Evolutionary conservation across 1,140 invertebrate species (phyloP).

Genomic region (Ips typographus): DNA sequence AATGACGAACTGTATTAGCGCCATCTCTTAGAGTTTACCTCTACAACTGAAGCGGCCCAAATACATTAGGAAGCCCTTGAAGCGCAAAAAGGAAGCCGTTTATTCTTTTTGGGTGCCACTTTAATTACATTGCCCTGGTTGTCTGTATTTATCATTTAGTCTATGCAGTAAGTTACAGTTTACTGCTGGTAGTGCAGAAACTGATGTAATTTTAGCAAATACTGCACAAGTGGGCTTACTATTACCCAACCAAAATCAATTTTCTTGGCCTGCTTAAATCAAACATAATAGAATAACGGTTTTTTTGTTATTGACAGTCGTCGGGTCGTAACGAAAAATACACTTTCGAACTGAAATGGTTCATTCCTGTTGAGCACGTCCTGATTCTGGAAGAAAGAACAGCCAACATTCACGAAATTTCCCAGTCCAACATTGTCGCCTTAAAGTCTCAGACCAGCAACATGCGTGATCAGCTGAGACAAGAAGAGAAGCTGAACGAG

Average conservation of each 20-base stretch:
- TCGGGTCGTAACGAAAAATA: conserved; percentile 78
- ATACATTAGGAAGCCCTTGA: too few species aligned
- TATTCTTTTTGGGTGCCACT: too few species aligned
- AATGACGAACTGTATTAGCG: too few species aligned
- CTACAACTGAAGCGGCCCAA: too few species aligned
- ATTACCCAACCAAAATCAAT: background rate
- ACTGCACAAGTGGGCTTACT: background rate
- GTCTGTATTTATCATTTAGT: too few species aligned
- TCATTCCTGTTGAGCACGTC: conserved; percentile 79
- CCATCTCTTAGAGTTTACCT: too few species aligned
- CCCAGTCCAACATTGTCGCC: conserved; percentile 79
- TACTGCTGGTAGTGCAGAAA: too few species aligned
- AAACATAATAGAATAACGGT: background rate
- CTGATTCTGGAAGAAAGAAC: conserved; percentile 69
- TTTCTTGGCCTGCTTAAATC: background rate
- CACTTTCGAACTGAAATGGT: conserved; percentile 92
- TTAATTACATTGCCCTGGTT: too few species aligned
- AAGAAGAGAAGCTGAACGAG: conserved; percentile 69
- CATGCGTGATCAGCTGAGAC: conserved; percentile 78
- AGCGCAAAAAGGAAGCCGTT: too few species aligned
- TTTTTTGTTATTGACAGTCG: conserved; percentile 54
- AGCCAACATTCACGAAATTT: conserved; percentile 68
- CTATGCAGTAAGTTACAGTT: too few species aligned
- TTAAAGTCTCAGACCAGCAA: conserved; percentile 84
- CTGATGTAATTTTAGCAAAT: background rate